A percentile compares a stretch with the other conserved stretches of the same genome.
phyloP scores from a whole-genome alignment of 2,797 vertebrate genomes.

The Pangasius krempfi region DNA sequence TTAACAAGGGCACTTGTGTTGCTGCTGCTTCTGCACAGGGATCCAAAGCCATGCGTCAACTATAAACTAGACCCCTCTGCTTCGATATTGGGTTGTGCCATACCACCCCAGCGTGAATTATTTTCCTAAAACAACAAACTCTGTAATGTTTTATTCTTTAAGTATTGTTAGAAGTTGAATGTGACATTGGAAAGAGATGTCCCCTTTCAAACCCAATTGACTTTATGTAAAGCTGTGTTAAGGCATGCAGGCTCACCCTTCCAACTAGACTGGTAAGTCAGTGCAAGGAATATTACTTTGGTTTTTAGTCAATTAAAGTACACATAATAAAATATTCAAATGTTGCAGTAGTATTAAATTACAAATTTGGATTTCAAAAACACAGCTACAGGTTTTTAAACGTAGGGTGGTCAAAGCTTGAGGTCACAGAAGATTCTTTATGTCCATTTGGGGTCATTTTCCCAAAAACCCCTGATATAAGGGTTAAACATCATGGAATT shows the following conservation, averaged over 20 bases:
- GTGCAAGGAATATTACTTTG: background rate
- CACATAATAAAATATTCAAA: background rate
- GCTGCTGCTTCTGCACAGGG: background rate
- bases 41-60: background rate
- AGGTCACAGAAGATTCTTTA: background rate
- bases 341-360: background rate
- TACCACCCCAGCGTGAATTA: background rate
- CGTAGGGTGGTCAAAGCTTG: background rate
- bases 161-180: background rate
- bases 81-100: background rate
- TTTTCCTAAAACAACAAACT: background rate
- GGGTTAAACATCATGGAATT: background rate
- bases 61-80: background rate
- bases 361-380: background rate
- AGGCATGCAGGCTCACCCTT: background rate
- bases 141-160: background rate
- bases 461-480: background rate
- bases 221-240: background rate
- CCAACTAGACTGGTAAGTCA: background rate
- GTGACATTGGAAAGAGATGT: background rate
- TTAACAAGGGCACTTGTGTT: slow-evolving; percentile 14
- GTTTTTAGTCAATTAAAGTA: background rate
- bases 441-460: background rate
- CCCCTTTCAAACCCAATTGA: background rate
- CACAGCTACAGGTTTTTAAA: too few species aligned